These are phyloP conservation scores for Campaea margaritaria DNA, from an alignment of 2,888 invertebrate species.

Conservation along the genomic window DNA sequence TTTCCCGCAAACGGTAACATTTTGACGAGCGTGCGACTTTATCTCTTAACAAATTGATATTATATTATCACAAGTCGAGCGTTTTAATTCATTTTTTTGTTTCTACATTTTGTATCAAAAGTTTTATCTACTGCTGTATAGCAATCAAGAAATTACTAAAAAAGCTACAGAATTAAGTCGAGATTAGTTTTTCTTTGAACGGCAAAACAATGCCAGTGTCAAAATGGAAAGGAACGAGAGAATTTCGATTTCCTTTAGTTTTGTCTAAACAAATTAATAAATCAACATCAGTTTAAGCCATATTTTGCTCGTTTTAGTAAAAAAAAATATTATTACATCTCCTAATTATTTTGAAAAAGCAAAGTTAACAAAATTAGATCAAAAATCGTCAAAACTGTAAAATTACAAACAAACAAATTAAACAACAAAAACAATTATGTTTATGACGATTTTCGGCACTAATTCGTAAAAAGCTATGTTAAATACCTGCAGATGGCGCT, in stretches of 20 bases:
- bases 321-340: too few species aligned
- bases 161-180: not conserved
- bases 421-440: not conserved
- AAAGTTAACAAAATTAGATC: not conserved
- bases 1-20: constrained; percentile 53
- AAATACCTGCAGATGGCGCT: constrained; percentile 98
- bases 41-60: constrained; percentile 56
- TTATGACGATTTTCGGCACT: constrained; percentile 12
- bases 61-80: constrained; percentile 23
- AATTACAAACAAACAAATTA: too few species aligned
- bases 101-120: constrained; percentile 11
- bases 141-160: not conserved
- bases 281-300: too few species aligned
- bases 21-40: constrained; percentile 79
- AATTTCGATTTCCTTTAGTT: too few species aligned
- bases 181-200: not conserved
- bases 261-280: too few species aligned
- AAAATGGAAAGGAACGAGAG: not conserved
- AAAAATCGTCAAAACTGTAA: constrained; percentile 9
- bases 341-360: not conserved
- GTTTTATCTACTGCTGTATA: constrained; percentile 6
- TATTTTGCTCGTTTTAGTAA: too few species aligned
- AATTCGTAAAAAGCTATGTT: constrained; percentile 9
- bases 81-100: constrained; percentile 18
- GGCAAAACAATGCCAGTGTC: not conserved